These are phyloP conservation scores for Leptinotarsa tumamoca DNA, from an alignment of 2,888 invertebrate species.

Conservation along the genomic window DNA sequence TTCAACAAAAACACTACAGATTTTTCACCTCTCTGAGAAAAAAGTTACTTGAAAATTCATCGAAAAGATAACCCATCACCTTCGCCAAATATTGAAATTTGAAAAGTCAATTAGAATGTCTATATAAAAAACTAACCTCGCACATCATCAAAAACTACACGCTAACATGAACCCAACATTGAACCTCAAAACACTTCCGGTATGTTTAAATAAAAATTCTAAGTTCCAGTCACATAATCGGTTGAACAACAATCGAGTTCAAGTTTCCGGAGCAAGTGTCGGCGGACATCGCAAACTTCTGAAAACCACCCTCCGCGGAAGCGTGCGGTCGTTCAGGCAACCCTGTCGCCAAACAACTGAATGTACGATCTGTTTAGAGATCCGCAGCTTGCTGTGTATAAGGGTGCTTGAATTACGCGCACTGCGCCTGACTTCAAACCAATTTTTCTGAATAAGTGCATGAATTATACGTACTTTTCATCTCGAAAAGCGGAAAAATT, in stretches of 20 bases:
- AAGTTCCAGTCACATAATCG: not conserved
- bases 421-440: constrained; percentile 30
- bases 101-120: too few species aligned
- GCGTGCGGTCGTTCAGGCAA: not conserved
- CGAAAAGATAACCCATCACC: too few species aligned
- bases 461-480: constrained; percentile 27
- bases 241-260: not conserved
- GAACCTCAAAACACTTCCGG: too few species aligned
- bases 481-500: constrained; percentile 11
- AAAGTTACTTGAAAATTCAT: too few species aligned
- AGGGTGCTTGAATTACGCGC: constrained; percentile 30
- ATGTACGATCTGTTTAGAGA: constrained; percentile 14
- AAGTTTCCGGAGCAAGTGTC: constrained; percentile 4
- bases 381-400: constrained; percentile 27
- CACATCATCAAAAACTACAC: too few species aligned
- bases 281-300: not conserved
- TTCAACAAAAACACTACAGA: too few species aligned
- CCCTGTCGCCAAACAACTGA: constrained; percentile 35
- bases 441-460: constrained; percentile 30
- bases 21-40: too few species aligned
- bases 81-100: too few species aligned
- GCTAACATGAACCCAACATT: too few species aligned
- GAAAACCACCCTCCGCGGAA: not conserved
- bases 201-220: not conserved
- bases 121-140: too few species aligned